Percentiles rank a stretch among this genome's conserved stretches.
phyloP scores from a whole-genome alignment of 2,888 invertebrate genomes.

The Tenodera sinensis region DNA sequence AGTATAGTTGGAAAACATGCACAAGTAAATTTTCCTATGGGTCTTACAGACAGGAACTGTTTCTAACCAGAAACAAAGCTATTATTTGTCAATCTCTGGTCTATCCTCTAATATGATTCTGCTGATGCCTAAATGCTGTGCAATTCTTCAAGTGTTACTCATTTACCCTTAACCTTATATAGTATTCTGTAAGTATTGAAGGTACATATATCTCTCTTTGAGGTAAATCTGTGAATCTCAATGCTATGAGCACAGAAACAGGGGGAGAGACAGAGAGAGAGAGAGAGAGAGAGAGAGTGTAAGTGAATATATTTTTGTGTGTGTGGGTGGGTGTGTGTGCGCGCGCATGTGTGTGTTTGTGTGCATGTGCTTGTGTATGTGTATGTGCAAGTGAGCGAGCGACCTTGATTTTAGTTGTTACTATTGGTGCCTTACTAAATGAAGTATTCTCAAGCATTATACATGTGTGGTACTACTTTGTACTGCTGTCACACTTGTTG shows the following conservation, averaged over 20 bases:
- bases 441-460: not conserved
- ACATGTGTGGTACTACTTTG: not conserved
- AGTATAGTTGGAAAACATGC: too few relatives aligned
- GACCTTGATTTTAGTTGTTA: not conserved
- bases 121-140: not conserved
- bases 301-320: too few relatives aligned
- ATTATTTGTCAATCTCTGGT: too few relatives aligned
- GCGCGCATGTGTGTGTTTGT: too few relatives aligned
- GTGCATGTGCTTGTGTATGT: not conserved
- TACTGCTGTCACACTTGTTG: not conserved
- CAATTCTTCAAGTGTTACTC: not conserved
- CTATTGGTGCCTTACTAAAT: not conserved
- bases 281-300: too few relatives aligned
- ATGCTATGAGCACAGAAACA: not conserved
- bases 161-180: not conserved
- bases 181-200: not conserved
- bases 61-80: too few relatives aligned
- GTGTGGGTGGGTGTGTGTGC: too few relatives aligned
- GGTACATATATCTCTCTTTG: not conserved
- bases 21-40: too few relatives aligned
- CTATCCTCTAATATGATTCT: too few relatives aligned
- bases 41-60: too few relatives aligned
- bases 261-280: too few relatives aligned
- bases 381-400: not conserved
- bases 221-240: not conserved